Percentiles rank a stretch among this genome's conserved stretches.
phyloP scores from a whole-genome alignment of 2,888 invertebrate species.

The Cantharis rufa region DNA sequence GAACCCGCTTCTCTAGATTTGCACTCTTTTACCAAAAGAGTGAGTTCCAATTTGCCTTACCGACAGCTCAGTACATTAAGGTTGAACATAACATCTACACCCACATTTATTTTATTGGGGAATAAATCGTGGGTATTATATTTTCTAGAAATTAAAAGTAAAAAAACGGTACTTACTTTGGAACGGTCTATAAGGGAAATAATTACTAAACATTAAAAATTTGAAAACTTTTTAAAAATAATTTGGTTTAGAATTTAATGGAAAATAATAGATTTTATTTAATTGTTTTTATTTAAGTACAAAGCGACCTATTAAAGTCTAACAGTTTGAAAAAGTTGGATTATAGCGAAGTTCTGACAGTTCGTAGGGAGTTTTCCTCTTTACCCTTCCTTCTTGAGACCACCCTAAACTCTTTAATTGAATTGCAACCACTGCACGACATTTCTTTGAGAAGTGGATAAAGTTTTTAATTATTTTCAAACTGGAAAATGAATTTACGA shows the following conservation, averaged over 20 bases:
- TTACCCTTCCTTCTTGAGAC: constrained; percentile 24
- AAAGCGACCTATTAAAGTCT: constrained; percentile 33
- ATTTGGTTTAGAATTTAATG: not conserved
- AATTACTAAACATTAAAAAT: not conserved
- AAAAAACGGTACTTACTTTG: not conserved
- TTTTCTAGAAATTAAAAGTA: no score
- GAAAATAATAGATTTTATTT: not conserved
- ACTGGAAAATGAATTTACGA: constrained; percentile 52
- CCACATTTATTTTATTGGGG: no score
- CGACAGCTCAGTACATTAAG: no score
- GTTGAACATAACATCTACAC: no score
- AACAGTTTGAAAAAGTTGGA: constrained; percentile 39
- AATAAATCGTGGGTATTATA: no score
- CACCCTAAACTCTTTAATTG: constrained; percentile 52
- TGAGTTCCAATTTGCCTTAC: no score
- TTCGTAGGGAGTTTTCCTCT: constrained; percentile 31
- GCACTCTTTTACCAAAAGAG: no score
- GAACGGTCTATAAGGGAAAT: not conserved
- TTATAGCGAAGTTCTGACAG: constrained; percentile 48
- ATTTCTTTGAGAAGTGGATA: constrained; percentile 53
- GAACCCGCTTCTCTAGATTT: no score
- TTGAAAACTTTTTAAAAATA: not conserved
- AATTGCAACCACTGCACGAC: constrained; percentile 54
- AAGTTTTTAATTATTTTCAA: constrained; percentile 56
- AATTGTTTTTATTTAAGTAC: constrained; percentile 21